Conservation (phyloP, 2,888 invertebrate species). For the Bimastos eiseni region DNA sequence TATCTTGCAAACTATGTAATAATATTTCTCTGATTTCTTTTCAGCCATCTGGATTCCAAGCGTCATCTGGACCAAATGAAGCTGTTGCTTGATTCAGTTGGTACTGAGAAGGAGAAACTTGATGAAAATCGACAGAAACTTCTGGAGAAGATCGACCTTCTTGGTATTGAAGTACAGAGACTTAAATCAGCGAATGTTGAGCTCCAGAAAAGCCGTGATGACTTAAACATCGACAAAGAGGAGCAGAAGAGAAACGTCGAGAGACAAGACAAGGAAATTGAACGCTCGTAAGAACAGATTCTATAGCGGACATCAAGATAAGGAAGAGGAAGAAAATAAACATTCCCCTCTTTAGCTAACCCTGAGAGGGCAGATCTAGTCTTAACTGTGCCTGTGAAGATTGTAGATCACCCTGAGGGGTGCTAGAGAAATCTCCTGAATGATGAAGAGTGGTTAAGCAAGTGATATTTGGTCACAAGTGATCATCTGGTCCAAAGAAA, state of each 20-base stretch:
- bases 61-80: conserved; percentile 59
- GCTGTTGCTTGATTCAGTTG: conserved; percentile 55
- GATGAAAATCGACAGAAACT: conserved; percentile 59
- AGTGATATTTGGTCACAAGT: not conserved
- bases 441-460: not conserved
- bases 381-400: no score
- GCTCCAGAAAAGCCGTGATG: conserved; percentile 79
- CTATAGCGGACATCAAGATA: not conserved
- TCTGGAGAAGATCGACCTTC: conserved; percentile 59
- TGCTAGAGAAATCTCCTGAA: no score
- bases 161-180: conserved; percentile 45
- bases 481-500: no score
- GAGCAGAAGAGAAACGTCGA: conserved; percentile 72
- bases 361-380: not conserved
- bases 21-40: not conserved
- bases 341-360: not conserved
- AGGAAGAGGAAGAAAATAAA: not conserved
- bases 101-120: conserved; percentile 57
- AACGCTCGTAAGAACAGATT: conserved; percentile 38
- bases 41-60: conserved; percentile 30
- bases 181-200: conserved; percentile 63
- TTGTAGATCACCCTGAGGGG: no score
- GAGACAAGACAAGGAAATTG: conserved; percentile 61
- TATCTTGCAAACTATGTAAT: not conserved
- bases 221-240: conserved; percentile 77